Base-by-base conservation (phyloP, 2,113 vertebrate species). In the Muscicapa adusta region DNA sequence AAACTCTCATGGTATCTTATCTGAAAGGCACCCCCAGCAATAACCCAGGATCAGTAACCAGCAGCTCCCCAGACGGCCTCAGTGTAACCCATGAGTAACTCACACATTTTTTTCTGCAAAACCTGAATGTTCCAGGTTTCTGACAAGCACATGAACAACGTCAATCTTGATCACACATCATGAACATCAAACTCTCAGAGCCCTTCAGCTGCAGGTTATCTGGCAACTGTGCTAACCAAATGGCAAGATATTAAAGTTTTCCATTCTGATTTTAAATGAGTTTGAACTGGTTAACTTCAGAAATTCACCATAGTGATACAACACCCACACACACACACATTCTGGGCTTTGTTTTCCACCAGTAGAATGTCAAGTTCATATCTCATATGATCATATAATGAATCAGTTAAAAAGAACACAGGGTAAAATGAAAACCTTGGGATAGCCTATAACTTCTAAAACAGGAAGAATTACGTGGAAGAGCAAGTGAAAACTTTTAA, bases 11-110 rank as follows among this genome's bases (percentile, higher is more conserved):
- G 23, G 8, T 4, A 2, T 28, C 33, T 58, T 4, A 23, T 23
- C 43, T 16, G 20, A 22, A 48, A 43, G n/a, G 33, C 23, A 38
- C 1, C 42, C 20, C 24, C 53, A 31, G 42, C 26, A 40, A 1
- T 17, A 43, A 25, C 9, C 45, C 18, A 3, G 47, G 57, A 12
- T 73, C 57, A 25, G 1, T 4, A 74, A 6, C 31, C 40, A 56
- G 1, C 1, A 18, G 58, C 0, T 79, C 71, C 57, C 62, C 15
- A 43, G 38, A 23, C 0, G 0, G 54, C 18, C 33, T 12, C 11
- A 0, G 58, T 10, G 61, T 18, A 5, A 62, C 14, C 56, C 77
- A 22, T 0, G 15, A 89, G 26, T 25, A 78, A 73, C 45, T n/a
- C 25, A 45, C 12, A n/a, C 1, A 2, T 14, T 10, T 54, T 48